Conservation (phyloP, 37 sponge, comb jelly and placozoan genomes). For the Tethya wilhelma region DNA sequence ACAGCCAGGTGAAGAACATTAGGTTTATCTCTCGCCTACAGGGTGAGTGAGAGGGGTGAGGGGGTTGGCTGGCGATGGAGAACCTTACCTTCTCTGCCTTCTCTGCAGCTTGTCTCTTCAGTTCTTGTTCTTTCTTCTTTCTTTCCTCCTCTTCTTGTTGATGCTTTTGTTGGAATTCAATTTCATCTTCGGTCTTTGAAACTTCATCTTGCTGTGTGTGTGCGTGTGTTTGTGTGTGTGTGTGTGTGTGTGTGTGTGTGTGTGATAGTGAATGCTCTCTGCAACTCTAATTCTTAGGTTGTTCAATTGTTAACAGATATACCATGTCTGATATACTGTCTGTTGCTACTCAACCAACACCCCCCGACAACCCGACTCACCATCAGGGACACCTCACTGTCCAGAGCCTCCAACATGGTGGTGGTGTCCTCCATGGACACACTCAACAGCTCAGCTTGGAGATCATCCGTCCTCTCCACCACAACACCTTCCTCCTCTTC, state of each 20-base stretch:
- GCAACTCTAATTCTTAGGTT: no score
- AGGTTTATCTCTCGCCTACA: no score
- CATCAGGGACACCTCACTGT: conserved; percentile 48
- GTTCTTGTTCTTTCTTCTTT: conserved; percentile 3
- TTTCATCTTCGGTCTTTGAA: conserved; percentile 11
- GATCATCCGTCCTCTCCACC: background rate
- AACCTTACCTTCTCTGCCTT: background rate
- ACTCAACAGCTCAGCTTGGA: conserved; percentile 11
- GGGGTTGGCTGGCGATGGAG: background rate
- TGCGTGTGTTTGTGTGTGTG: no score
- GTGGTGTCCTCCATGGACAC: conserved; percentile 31
- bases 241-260: no score
- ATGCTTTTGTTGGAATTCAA: background rate
- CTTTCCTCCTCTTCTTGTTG: background rate
- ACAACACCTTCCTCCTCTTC: background rate
- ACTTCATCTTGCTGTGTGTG: conserved; percentile 70
- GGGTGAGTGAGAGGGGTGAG: no score
- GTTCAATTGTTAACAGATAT: no score
- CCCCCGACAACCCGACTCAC: conserved; percentile 6
- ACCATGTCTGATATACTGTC: background rate
- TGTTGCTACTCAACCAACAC: background rate
- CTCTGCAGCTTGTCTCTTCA: no score
- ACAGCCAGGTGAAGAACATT: background rate
- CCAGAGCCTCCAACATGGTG: conserved; percentile 25
- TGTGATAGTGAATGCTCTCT: no score